Evolutionary conservation across 2,888 invertebrate species (phyloP), one percentile per base, ranked within the genome.

Genomic region (Nemurella pictetii): DNA sequence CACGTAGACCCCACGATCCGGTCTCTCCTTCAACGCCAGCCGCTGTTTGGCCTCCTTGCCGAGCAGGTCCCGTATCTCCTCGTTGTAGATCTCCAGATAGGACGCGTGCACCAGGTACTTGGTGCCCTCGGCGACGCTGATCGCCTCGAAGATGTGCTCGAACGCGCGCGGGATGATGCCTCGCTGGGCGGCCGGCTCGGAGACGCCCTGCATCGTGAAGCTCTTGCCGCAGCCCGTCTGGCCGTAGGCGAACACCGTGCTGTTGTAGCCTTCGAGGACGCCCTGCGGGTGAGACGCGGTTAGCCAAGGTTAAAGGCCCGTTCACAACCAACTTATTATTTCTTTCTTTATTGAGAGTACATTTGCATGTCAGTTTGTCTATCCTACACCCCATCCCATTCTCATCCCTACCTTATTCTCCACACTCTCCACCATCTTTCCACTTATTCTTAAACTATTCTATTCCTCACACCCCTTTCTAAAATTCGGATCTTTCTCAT

Each of bases 221-320:
- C 96, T 96, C 90, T 97, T 98, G 0, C 97, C 97, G 89, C 97
- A 96, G 0, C 97, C 97, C 0, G 97, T 97, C 91, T 97, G 97
- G 0, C 97, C 97, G 89, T 98, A 98, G 0, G 97, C 97, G 90
- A 98, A 97, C 84, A 98, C 96, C 0, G 97, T 97, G 26, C 96
- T 96, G 91, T 97, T 98, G 91, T 97, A 97, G 0, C 97, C 97
- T 89, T 97, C 97, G 84, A 97, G 92, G 0, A 97, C 96, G 86
- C 96, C 96, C 93, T 95, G 90, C 25, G 88, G 87, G 27, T 12
- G 5, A 55, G 20, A 20, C 20, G 2, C 9, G 12, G 55, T 7
- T 55, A 12, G 25, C 26, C 26, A 12, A 12, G n/a, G 0, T 0
- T 28, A 20, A n/a, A 78, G 30, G 90, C 90, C 28, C 15, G 55